Evolutionary conservation across 2,888 invertebrate genomes (phyloP).

Genomic region (Lamellibrachia columna): DNA sequence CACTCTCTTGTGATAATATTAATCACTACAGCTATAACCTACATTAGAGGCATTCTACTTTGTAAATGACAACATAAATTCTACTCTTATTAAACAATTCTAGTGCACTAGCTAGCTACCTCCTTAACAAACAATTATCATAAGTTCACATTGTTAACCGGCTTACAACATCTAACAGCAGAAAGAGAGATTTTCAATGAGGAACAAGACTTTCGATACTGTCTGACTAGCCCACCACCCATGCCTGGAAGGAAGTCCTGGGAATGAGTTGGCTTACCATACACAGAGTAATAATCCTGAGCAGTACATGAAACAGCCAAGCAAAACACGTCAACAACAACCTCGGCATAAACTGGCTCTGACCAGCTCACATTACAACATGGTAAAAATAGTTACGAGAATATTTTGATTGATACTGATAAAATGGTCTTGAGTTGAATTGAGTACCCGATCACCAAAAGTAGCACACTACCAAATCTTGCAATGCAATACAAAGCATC

Average conservation of each 20-base stretch:
- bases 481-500: background rate
- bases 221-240: background rate
- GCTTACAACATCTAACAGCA: background rate
- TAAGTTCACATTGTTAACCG: background rate
- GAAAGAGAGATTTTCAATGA: background rate
- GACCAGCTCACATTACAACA: background rate
- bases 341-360: background rate
- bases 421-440: background rate
- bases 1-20: background rate
- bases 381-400: background rate
- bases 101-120: background rate
- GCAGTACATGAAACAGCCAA: background rate
- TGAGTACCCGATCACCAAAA: background rate
- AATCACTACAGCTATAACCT: background rate
- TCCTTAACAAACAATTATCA: background rate
- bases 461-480: background rate
- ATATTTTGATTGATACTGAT: background rate
- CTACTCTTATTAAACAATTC: background rate
- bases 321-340: background rate
- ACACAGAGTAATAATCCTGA: slow-evolving; percentile 16
- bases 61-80: background rate
- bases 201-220: background rate
- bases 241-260: background rate
- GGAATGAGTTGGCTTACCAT: background rate
- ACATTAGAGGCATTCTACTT: background rate